Evolutionary conservation across 2,888 invertebrate genomes (phyloP).

Genomic region (Rotaria sp.): DNA sequence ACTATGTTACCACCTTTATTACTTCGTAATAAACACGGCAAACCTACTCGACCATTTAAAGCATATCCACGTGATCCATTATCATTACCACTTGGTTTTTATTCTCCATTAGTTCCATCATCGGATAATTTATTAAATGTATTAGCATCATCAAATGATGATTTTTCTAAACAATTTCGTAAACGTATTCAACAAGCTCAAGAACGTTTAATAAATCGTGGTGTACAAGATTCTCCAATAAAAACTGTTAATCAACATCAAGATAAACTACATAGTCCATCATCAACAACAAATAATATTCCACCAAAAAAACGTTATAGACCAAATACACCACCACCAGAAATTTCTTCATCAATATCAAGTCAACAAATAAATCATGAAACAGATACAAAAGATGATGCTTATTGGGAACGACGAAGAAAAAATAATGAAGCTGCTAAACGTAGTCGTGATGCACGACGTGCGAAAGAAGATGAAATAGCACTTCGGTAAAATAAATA

Average conservation of each 20-base stretch:
- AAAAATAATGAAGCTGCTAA: conserved; percentile 93
- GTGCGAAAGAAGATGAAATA: conserved; percentile 82
- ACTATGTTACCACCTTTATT: not conserved
- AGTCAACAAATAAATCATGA: not conserved
- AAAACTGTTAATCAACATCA: not conserved
- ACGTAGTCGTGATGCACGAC: conserved; percentile 77
- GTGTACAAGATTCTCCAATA: not conserved
- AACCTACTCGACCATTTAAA: conserved; percentile 19
- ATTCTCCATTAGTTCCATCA: conserved; percentile 3
- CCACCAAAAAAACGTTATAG: conserved; percentile 27
- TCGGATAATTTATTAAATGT: conserved; percentile 20
- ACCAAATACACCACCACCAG: not conserved
- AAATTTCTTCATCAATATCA: not conserved
- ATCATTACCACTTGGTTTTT: conserved; percentile 23
- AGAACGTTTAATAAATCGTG: not conserved
- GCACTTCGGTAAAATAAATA: conserved; percentile 63
- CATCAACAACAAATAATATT: not conserved
- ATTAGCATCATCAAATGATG: not conserved
- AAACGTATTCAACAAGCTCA: conserved; percentile 30
- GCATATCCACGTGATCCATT: conserved; percentile 19
- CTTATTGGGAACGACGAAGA: conserved; percentile 76
- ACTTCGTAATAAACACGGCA: conserved; percentile 12
- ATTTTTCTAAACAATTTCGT: conserved; percentile 3
- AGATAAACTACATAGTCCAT: not conserved
- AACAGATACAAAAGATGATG: conserved; percentile 63